Base-by-base conservation (phyloP, 92 coral and sea anemone genomes). In the Epizoanthus stellaris region DNA sequence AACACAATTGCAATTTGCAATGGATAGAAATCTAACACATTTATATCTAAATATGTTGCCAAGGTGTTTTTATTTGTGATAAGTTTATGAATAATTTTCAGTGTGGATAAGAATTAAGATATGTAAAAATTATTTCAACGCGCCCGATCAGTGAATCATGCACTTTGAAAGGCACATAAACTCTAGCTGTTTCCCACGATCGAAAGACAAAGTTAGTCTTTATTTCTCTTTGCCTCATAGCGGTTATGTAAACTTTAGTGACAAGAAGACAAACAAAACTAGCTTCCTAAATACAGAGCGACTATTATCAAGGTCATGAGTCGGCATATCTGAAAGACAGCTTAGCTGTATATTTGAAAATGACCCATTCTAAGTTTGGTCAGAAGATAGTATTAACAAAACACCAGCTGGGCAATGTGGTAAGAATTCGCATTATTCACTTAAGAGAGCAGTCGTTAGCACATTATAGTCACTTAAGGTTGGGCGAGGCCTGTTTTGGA, bases 161-260 rank as follows among this genome's bases (percentile, higher is more conserved):
- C 16, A 61, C 20, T 62, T 25, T 25, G 14, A 63, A 61, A 63
- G 36, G 8, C 43, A 14, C 64, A 86, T 82, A 87, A 87, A 70
- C 88, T 92, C 82, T 42, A 91, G 81, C 59, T 80, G 67, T 73
- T 93, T 91, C 92, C 95, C 93, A 93, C 93, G 93, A 85, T 45
- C 85, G 45, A 54, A 80, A 89, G 59, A 40, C 84, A 91, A 89
- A 89, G 86, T 87, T 81, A 89, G 95, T 85, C 92, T 91, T 93
- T 91, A 89, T 91, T 80, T 89, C 77, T 88, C 87, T 79, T 77
- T 72, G 89, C 66, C 87, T 76, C 91, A 89, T 91, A 73, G 71
- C 86, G 76, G 81, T 77, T 81, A 64, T 91, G 98, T 94, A 91
- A 94, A 85, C 67, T 66, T 25, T 61, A 30, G 82, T 94, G 98